phyloP scores from a whole-genome alignment of 2,113 vertebrate species.

The Lamprologus lemairii region DNA sequence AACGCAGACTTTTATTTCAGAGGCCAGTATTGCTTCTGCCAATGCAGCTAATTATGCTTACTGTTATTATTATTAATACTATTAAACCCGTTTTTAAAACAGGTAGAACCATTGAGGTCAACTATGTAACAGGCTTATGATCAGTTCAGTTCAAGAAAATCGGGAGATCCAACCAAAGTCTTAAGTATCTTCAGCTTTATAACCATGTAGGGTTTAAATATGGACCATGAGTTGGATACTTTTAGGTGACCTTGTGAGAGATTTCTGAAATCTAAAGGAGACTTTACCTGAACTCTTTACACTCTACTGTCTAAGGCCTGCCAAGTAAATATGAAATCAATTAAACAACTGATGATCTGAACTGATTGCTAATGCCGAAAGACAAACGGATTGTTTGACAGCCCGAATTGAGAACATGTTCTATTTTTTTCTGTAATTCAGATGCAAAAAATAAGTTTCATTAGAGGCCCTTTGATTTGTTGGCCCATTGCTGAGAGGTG shows the following conservation, averaged over 20 bases:
- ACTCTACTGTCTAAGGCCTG: neutral
- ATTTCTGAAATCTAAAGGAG: accelerated
- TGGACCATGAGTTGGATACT: neutral
- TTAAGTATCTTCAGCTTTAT: neutral
- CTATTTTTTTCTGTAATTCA: neutral
- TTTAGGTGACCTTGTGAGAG: neutral
- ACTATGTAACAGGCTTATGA: neutral
- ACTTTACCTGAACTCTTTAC: neutral
- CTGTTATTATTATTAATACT: neutral
- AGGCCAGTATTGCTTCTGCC: neutral
- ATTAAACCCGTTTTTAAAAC: neutral
- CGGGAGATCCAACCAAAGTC: neutral
- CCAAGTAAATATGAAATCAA: neutral
- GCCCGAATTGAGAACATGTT: neutral
- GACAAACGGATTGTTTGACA: neutral
- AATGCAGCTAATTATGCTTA: neutral
- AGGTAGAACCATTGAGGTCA: neutral
- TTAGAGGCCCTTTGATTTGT: neutral
- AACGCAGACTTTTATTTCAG: neutral
- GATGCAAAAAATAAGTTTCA: accelerated
- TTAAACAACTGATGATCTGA: neutral
- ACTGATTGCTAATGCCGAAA: neutral
- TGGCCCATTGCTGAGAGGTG: accelerated
- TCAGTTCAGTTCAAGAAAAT: neutral
- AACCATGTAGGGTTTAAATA: neutral